These are phyloP conservation scores for Lottia gigantea DNA, from an alignment of 2,888 invertebrate species.

Conservation along the genomic window DNA sequence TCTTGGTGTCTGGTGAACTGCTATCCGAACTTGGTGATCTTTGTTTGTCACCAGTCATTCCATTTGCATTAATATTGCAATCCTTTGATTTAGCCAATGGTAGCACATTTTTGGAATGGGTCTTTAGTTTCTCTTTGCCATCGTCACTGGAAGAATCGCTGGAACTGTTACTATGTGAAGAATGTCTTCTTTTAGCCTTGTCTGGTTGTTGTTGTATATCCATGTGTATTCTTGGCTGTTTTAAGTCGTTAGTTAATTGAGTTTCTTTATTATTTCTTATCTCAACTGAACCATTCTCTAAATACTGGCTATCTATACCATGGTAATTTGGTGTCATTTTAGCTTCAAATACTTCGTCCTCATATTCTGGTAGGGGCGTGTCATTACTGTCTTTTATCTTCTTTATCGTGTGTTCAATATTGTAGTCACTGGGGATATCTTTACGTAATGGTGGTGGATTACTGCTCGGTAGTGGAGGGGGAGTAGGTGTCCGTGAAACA, in stretches of 20 bases:
- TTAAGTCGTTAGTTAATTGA: neutral
- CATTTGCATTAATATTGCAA: neutral
- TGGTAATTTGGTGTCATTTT: neutral
- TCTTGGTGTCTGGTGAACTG: neutral
- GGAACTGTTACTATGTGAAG: neutral
- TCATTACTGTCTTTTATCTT: neutral
- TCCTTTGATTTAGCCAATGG: neutral
- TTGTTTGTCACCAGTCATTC: neutral
- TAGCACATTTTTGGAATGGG: neutral
- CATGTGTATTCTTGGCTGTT: neutral
- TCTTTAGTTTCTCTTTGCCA: neutral
- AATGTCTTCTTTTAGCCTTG: neutral
- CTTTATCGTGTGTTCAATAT: conserved; percentile 1
- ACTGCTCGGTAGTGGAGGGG: neutral
- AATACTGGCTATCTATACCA: neutral
- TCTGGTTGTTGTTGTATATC: neutral
- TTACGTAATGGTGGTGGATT: conserved; percentile 4
- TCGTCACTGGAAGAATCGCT: neutral
- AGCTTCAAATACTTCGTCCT: conserved; percentile 5
- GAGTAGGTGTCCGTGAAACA: neutral
- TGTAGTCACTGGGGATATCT: neutral
- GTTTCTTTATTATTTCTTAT: neutral
- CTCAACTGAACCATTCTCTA: neutral
- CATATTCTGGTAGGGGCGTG: neutral
- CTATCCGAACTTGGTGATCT: neutral